Base-by-base conservation (phyloP, 1,140 invertebrate species). In the Cepaea nemoralis region DNA sequence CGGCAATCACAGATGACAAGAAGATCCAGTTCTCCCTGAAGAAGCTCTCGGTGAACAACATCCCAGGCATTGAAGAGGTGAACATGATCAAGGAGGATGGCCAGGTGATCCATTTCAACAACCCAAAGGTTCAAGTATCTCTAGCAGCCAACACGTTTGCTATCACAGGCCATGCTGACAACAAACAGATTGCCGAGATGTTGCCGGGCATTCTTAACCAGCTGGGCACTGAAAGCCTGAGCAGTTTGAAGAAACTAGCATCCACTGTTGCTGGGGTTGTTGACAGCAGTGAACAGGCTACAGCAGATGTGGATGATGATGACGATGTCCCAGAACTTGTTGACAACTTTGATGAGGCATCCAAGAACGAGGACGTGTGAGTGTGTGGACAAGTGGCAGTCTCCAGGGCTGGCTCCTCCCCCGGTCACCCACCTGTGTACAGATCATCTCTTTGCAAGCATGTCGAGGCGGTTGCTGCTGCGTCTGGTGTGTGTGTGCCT, bases 31-130 rank as follows among this genome's bases (percentile, higher is more conserved):
- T 96, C 88, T 98, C 97, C 63, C 92, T 99, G 81, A 99, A 99
- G 91, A 99, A 99, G 91, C 92, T 99, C 42, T 96, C 97, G 81
- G 97, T 99, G 48, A 94, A 98, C 92, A 98, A 96, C 84, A 99
- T 99, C 90, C 97, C 98, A 86, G 98, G 98, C 79, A 99, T 99
- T 90, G 99, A 99, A 92, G 99, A 95, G 91, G 97, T 99, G 22
- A 99, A 99, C 93, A 99, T 99, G 97, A 99, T 99, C 88, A 99
- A 99, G 93, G 98, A 99, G 91, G 99, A 99, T 93, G 97, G 98
- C 39, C 96, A 96, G 66, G 98, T 99, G 8, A 99, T 99, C 90
- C 98, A 99, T 91, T 99, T 99, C 91, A 99, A 99, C 91, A 99
- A 99, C 92, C 98, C 99, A n/a, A 99, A 99, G 93, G 98, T 99